Conservation (phyloP, 2,113 vertebrate genomes). For the Pterophyllum scalare region DNA sequence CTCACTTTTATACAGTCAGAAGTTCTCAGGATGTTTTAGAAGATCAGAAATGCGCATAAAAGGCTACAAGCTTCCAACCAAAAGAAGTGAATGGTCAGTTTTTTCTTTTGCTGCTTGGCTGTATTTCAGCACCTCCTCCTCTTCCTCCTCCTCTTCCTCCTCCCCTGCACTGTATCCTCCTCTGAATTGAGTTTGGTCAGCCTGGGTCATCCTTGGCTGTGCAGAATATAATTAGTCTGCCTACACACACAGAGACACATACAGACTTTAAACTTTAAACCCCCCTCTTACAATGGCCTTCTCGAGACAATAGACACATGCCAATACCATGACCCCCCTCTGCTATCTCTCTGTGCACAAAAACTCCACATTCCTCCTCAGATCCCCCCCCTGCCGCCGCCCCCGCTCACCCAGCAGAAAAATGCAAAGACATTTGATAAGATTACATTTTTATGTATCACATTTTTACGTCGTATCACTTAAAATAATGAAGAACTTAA, state of each 20-base stretch:
- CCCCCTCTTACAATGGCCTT: conserved; percentile 59
- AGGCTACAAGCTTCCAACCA: conserved; percentile 8
- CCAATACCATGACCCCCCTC: conserved; percentile 66
- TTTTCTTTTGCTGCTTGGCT: conserved; percentile 47
- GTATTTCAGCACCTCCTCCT: conserved; percentile 14
- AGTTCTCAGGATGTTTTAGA: not conserved
- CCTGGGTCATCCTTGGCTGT: conserved; percentile 65
- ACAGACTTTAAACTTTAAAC: conserved; percentile 75
- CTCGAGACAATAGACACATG: conserved; percentile 79
- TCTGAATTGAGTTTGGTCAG: conserved; percentile 56
- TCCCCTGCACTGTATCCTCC: conserved; percentile 41
- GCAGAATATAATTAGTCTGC: conserved; percentile 77
- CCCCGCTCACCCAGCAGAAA: conserved; percentile 41
- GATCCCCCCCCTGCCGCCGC: not conserved
- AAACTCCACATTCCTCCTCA: conserved; percentile 45
- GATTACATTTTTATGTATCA: conserved; percentile 46
- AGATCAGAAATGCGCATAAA: not conserved
- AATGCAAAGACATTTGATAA: conserved; percentile 46
- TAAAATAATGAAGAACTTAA: conserved; percentile 37
- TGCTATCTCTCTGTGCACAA: conserved; percentile 46
- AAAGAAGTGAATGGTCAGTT: conserved; percentile 21
- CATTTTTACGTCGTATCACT: conserved; percentile 51
- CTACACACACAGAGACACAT: conserved; percentile 51
- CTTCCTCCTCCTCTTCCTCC: conserved; percentile 12
- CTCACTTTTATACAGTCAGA: not conserved